Percentiles rank a stretch among this genome's conserved stretches.
Conservation (phyloP, 2,888 invertebrate species). For the Incurvaria masculella region DNA sequence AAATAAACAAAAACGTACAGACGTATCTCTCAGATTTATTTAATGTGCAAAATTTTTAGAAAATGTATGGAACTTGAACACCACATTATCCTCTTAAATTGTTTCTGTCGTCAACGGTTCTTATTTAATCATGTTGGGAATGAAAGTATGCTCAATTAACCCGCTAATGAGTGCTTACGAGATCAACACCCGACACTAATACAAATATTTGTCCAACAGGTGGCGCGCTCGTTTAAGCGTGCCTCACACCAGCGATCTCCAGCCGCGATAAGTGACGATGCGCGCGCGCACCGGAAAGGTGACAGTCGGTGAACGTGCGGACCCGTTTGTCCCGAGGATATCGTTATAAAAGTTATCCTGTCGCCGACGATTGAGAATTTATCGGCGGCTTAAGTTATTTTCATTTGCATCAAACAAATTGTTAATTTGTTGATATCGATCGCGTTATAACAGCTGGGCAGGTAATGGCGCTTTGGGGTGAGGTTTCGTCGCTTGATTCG, state of each 20-base stretch:
- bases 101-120: too few species aligned
- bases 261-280: background rate
- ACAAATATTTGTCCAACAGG: background rate
- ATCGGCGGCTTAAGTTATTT: conserved; percentile 45
- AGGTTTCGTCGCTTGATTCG: too few species aligned
- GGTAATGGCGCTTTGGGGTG: too few species aligned
- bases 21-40: too few species aligned
- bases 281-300: conserved; percentile 34
- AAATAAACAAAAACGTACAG: too few species aligned
- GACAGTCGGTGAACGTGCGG: conserved; percentile 49
- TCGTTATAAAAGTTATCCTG: conserved; percentile 23
- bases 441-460: conserved; percentile 49
- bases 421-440: conserved; percentile 56
- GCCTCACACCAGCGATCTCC: background rate
- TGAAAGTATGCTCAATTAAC: background rate
- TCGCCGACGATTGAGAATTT: conserved; percentile 41
- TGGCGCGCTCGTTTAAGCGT: conserved; percentile 5
- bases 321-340: conserved; percentile 26
- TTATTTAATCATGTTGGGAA: too few species aligned
- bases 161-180: background rate
- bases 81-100: too few species aligned
- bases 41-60: too few species aligned
- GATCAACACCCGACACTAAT: background rate
- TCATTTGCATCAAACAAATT: conserved; percentile 58
- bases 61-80: too few species aligned